Evolutionary conservation across 2,113 vertebrate genomes (phyloP), one percentile per base, ranked within the genome.

Genomic region (Rynchops niger): DNA sequence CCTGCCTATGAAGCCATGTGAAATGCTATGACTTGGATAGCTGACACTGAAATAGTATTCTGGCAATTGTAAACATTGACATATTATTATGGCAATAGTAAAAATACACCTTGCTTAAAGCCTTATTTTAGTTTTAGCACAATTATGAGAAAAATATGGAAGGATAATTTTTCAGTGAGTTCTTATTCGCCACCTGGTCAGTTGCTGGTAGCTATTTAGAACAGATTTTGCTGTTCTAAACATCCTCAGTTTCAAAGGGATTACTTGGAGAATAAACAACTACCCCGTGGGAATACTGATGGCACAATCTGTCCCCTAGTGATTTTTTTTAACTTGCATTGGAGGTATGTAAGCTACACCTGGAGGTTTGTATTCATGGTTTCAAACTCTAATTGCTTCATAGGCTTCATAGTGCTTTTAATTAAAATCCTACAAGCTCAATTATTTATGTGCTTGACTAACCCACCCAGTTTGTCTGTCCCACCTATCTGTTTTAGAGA

Each of bases 21-120:
- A 97, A 98, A 94, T 84, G 34, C 53, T 90, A n/a, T 91, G 55
- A 87, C 82, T 95, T 77, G 81, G 25, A 80, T 32, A 84, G n/a
- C 43, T 82, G 73, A 42, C 23, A 67, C 62, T 90, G 73, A 69
- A 62, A 81, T 89, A 59, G 52, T 85, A 38, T 78, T 67, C 66
- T 91, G 42, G 42, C 63, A 67, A 50, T 59, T 58, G 66, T 85
- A 42, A 76, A 42, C 23, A 67, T 56, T 90, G 73, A 69, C 59
- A 82, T 89, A 62, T 55, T 85, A 38, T 78, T 67, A 58, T 91
- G 45, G 42, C 63, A 67, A 53, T 59, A 61, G 66, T 85, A 40
- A 88, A 86, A 71, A 69, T 53, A 38, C 34, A 95, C 30, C 56
- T 96, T 65, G 20, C 12, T 66, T 88, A 32, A 65, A 74, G 32